phyloP scores from a whole-genome alignment of 2,797 vertebrate genomes.

The Nyctibius grandis region DNA sequence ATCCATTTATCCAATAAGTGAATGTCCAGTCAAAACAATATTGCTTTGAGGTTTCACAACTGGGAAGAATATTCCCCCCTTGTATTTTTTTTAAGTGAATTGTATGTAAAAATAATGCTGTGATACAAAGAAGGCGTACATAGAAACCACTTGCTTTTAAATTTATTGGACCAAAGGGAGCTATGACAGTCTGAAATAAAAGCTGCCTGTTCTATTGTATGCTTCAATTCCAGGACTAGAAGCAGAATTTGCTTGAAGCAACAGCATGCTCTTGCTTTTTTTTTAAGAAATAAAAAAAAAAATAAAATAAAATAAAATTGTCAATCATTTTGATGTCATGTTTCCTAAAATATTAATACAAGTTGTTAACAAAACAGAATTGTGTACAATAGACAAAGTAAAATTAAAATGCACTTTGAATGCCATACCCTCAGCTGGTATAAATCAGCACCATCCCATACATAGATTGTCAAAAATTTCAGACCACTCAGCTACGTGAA shows the following conservation, averaged over 20 bases:
- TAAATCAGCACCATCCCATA: conserved; percentile 26
- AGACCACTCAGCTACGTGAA: conserved; percentile 21
- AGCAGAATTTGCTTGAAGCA: not conserved
- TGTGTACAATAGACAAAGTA: not conserved
- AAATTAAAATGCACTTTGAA: conserved; percentile 19
- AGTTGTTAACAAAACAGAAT: conserved; percentile 29
- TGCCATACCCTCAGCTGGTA: conserved; percentile 3
- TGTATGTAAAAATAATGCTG: not conserved
- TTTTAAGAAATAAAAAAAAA: not conserved
- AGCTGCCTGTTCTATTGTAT: conserved; percentile 1
- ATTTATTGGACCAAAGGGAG: conserved; percentile 6
- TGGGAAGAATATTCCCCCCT: not conserved
- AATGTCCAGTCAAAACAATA: not conserved
- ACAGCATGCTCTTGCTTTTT: not conserved
- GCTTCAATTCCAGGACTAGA: not conserved
- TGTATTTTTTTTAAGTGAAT: not conserved
- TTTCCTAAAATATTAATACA: conserved; percentile 9
- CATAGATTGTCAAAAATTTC: not conserved
- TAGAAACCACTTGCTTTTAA: not conserved
- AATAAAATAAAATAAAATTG: not conserved
- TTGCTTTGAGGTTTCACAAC: not conserved
- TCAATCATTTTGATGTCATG: not conserved
- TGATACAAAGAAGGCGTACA: not conserved
- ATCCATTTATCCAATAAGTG: not conserved
- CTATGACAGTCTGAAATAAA: not conserved